These are phyloP conservation scores for Pseudococcus viburni DNA, from an alignment of 2,888 invertebrate species.

Conservation along the genomic window DNA sequence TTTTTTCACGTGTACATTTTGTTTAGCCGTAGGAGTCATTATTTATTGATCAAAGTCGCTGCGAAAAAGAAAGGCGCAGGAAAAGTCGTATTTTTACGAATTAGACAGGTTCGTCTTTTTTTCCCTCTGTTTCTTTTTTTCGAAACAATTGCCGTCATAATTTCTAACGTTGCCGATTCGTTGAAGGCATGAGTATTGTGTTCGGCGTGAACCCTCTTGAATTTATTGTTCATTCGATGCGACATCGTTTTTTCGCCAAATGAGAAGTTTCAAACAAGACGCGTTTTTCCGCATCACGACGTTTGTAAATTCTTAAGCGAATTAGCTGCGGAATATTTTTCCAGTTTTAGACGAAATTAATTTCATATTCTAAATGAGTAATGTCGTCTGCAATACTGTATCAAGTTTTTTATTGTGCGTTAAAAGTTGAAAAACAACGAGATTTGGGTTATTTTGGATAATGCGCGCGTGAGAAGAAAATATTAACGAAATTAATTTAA, in stretches of 20 bases:
- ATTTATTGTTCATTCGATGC: constrained; percentile 47
- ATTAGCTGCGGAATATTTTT: background rate
- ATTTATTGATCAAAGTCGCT: constrained; percentile 38
- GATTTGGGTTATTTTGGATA: background rate
- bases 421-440: constrained; percentile 17
- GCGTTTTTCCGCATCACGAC: constrained; percentile 22
- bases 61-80: constrained; percentile 1
- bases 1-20: constrained; percentile 25
- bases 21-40: constrained; percentile 5
- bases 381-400: constrained; percentile 33
- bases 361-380: constrained; percentile 20
- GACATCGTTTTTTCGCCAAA: constrained; percentile 18
- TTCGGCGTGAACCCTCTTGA: constrained; percentile 22
- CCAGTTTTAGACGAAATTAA: constrained; percentile 6
- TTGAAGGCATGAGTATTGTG: constrained; percentile 16
- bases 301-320: background rate
- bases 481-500: constrained; percentile 37
- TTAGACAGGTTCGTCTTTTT: constrained; percentile 44
- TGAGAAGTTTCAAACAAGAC: constrained; percentile 22
- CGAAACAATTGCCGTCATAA: constrained; percentile 47
- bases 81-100: constrained; percentile 37
- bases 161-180: constrained; percentile 33
- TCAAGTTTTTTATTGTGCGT: background rate
- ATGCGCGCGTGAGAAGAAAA: constrained; percentile 10
- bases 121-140: background rate